These are phyloP conservation scores for Melopsittacus undulatus DNA, from an alignment of 2,797 vertebrate genomes.

Conservation along the genomic window DNA sequence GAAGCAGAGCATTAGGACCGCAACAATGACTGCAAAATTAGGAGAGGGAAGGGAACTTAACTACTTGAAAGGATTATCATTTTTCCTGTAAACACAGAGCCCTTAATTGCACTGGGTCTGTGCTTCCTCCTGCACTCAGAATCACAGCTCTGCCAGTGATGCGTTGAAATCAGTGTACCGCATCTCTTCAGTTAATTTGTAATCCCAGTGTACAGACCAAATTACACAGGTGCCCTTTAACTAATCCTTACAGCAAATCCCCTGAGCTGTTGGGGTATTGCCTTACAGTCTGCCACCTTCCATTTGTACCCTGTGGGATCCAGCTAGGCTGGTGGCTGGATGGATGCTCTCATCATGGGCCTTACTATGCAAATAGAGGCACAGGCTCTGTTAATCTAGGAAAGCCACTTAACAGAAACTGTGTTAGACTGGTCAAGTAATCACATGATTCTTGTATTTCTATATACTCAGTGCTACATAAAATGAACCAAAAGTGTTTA, in stretches of 20 bases:
- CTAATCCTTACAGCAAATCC: not conserved
- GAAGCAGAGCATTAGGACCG: not conserved
- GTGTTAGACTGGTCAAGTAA: not conserved
- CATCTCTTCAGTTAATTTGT: not conserved
- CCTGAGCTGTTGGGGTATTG: not conserved
- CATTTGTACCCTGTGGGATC: not conserved
- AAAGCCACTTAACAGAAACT: not conserved
- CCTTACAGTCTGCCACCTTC: not conserved
- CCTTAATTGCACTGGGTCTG: not conserved
- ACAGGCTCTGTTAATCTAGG: not conserved
- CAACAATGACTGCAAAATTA: not conserved
- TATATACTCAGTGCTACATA: not conserved
- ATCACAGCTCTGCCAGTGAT: not conserved
- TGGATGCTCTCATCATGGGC: not conserved
- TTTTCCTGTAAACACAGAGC: not conserved
- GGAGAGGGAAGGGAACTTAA: not conserved
- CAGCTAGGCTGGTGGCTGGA: not conserved
- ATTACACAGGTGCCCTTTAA: not conserved
- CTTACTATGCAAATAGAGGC: not conserved
- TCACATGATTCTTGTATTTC: not conserved
- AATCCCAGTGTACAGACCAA: not conserved
- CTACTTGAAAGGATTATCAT: not conserved
- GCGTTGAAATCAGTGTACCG: not conserved
- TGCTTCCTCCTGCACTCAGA: not conserved
- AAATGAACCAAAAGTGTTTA: not conserved